Evolutionary conservation across 2,113 vertebrate species (phyloP), one percentile per base, ranked within the genome.

Genomic region (Istiophorus platypterus): DNA sequence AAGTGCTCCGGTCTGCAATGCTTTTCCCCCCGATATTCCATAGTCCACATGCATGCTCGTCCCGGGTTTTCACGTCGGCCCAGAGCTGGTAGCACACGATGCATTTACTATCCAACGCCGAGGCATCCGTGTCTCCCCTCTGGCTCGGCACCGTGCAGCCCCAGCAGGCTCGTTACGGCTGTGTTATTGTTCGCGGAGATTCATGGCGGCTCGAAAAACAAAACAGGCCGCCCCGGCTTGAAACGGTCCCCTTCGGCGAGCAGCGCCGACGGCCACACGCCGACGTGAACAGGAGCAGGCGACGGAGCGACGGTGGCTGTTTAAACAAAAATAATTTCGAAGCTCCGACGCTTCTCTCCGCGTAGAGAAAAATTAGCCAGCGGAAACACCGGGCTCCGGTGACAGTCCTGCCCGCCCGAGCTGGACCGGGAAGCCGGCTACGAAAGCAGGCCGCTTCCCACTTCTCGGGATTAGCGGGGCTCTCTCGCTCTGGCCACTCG

Each of bases 121-220:
- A 39, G 52, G 70, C 82, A 18, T 45, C 29, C 20, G 63, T 0
- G 75, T 78, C 74, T 64, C 71, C 27, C 15, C 1, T 42, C 15
- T 17, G 27, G 49, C 29, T 4, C 8, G 22, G 77, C 61, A 0
- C n/a, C n/a, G 69, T 42, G 80, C 78, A 77, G 81, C 76, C 82
- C 70, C 79, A 41, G 64, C 79, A 75, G 85, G 57, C 92, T 85
- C 73, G 76, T 75, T 81, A 78, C 54, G 76, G 63, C 76, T 88
- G 72, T 95, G 94, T 95, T 95, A 95, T 95, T 95, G 94, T 95
- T 92, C 90, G 80, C 82, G 75, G 79, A 80, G 85, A 80, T 92
- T 93, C 92, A 93, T 91, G 93, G 94, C 92, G 89, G 87, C 87
- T 87, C 73, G 64, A 93, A 90, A 90, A 94, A 94, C 91, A 95